Evolutionary conservation across 1,140 invertebrate species (phyloP).

Genomic region (Scaptomyza hsui): DNA sequence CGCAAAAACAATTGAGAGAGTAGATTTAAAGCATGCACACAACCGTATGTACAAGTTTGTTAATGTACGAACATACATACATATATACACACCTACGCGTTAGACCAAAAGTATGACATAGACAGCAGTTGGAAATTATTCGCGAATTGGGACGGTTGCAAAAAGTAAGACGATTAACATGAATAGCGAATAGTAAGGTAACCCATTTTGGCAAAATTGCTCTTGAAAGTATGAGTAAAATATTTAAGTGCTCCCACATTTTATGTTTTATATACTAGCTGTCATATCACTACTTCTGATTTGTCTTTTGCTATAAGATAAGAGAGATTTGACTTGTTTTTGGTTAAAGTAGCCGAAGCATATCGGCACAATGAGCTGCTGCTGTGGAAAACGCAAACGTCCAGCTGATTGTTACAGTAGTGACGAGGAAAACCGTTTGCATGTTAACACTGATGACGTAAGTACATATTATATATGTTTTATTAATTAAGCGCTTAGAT

Average conservation of each 20-base stretch:
- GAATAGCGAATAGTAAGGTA: background rate
- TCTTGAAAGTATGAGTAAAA: background rate
- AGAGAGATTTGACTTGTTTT: background rate
- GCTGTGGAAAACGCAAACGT: constrained; percentile 49
- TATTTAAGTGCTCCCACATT: background rate
- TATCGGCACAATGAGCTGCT: constrained; percentile 45
- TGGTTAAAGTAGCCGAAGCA: background rate
- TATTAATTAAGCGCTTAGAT: background rate
- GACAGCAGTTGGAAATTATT: constrained; percentile 53
- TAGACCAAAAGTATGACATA: constrained; percentile 10
- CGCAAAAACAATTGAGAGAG: background rate
- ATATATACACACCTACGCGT: background rate
- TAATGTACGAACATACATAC: background rate
- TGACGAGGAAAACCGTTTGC: constrained; percentile 22
- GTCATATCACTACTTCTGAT: background rate
- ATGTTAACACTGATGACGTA: constrained; percentile 38
- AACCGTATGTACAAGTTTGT: background rate
- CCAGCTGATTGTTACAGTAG: constrained; percentile 1
- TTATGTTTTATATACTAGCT: background rate
- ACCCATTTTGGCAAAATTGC: background rate
- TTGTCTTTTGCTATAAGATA: background rate
- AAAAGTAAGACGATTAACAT: background rate
- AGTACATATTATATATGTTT: constrained; percentile 20
- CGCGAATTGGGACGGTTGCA: constrained; percentile 39
- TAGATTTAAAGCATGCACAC: background rate